Evolutionary conservation across 30 jellyfish, hydroid and myxozoan species (phyloP).

Genomic region (Rhopilema esculentum): DNA sequence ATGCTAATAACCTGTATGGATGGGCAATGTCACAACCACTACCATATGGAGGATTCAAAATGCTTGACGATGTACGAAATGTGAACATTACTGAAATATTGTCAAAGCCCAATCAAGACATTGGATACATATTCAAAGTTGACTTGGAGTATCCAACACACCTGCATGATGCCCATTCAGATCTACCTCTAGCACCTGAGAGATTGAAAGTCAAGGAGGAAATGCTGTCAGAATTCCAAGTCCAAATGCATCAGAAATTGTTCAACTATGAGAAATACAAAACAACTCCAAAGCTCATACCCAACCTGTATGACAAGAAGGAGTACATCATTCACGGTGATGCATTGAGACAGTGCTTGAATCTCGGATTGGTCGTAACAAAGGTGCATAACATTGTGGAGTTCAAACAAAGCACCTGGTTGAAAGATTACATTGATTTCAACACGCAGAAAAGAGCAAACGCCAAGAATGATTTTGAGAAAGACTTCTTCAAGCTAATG

Average conservation of each 20-base stretch:
- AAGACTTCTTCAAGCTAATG: conserved; percentile 75
- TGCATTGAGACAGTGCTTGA: conserved; percentile 36
- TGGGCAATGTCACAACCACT: conserved; percentile 85
- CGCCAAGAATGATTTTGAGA: too few species aligned
- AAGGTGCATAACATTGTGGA: conserved; percentile 66
- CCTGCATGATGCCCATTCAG: conserved; percentile 71
- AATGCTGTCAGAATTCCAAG: conserved; percentile 27
- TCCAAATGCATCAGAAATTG: conserved; percentile 7
- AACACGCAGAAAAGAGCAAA: too few species aligned
- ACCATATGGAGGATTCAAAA: conserved; percentile 72
- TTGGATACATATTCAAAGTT: conserved; percentile 62
- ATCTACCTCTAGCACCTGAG: conserved; percentile 82
- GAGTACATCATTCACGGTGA: conserved; percentile 61
- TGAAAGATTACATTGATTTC: conserved; percentile 64
- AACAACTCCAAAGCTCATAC: conserved; percentile 71
- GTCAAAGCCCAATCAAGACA: conserved; percentile 14
- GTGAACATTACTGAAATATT: neutral
- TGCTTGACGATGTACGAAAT: conserved; percentile 58
- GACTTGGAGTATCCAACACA: conserved; percentile 73
- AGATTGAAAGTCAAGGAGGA: conserved; percentile 32
- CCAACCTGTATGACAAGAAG: conserved; percentile 53
- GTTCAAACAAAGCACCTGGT: conserved; percentile 62
- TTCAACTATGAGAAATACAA: conserved; percentile 1
- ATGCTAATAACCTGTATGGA: conserved; percentile 78
- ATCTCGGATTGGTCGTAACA: conserved; percentile 43